Evolutionary conservation across 2,113 vertebrate genomes (phyloP).

Genomic region (Pterophyllum scalare): DNA sequence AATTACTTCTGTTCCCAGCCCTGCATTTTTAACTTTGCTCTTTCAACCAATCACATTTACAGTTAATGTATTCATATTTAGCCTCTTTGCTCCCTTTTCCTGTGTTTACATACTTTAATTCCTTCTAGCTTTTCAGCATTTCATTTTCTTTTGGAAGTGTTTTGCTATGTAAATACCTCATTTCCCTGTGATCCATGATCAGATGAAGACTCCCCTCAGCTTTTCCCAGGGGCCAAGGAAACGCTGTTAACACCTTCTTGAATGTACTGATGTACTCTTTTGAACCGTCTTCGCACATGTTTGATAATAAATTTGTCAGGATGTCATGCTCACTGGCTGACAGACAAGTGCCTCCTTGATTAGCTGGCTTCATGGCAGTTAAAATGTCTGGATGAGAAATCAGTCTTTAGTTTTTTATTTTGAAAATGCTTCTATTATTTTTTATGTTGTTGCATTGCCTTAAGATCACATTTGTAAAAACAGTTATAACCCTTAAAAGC

Average conservation of each 20-base stretch:
- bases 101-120: conserved; percentile 5
- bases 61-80: not conserved
- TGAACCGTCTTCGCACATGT: not conserved
- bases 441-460: not conserved
- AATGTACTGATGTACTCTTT: conserved; percentile 42
- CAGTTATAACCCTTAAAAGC: not conserved
- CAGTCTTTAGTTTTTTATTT: not conserved
- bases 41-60: not conserved
- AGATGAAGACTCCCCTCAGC: conserved; percentile 38
- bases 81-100: not conserved
- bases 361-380: not conserved
- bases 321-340: conserved; percentile 22
- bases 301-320: conserved; percentile 53
- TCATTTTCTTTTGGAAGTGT: conserved; percentile 45
- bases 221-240: conserved; percentile 16
- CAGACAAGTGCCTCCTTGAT: conserved; percentile 20
- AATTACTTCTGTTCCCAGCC: not conserved
- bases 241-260: conserved; percentile 25
- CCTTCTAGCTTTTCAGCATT: conserved; percentile 10
- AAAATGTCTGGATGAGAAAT: not conserved
- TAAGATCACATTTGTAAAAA: not conserved
- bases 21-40: not conserved
- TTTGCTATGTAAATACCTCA: conserved; percentile 38
- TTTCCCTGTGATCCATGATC: conserved; percentile 52
- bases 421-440: not conserved